Percentiles rank a stretch among this genome's conserved stretches.
These are phyloP conservation scores for Mantis religiosa DNA, from an alignment of 2,888 invertebrate species.

Conservation along the genomic window DNA sequence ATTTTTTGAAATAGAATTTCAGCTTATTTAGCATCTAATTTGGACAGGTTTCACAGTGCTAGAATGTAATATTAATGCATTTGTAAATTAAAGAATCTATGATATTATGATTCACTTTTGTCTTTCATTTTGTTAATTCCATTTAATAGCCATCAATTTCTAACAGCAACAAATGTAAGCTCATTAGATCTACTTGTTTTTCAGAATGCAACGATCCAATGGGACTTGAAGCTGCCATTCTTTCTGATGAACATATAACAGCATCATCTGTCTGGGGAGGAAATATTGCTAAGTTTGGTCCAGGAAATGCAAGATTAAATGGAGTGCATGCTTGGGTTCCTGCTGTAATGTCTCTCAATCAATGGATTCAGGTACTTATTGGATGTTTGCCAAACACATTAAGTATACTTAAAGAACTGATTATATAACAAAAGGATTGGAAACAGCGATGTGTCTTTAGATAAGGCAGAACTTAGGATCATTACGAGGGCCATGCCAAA, in stretches of 20 bases:
- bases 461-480: too few relatives aligned
- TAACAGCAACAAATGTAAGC: neutral
- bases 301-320: constrained; percentile 47
- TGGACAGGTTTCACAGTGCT: too few relatives aligned
- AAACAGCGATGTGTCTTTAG: too few relatives aligned
- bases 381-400: neutral
- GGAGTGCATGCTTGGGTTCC: constrained; percentile 61
- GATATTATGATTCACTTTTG: neutral
- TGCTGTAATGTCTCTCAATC: constrained; percentile 60
- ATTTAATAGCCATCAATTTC: neutral
- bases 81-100: too few relatives aligned
- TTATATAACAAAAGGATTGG: too few relatives aligned
- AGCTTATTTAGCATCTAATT: too few relatives aligned
- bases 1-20: too few relatives aligned
- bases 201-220: constrained; percentile 64
- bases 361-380: constrained; percentile 59
- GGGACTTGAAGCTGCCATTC: constrained; percentile 61
- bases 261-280: constrained; percentile 55
- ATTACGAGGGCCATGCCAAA: too few relatives aligned
- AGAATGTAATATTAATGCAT: too few relatives aligned
- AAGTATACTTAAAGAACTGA: too few relatives aligned
- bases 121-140: neutral
- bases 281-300: constrained; percentile 33
- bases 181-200: neutral
- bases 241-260: constrained; percentile 61